phyloP scores from a whole-genome alignment of 2,888 invertebrate genomes.

The Cerastis leucographa region DNA sequence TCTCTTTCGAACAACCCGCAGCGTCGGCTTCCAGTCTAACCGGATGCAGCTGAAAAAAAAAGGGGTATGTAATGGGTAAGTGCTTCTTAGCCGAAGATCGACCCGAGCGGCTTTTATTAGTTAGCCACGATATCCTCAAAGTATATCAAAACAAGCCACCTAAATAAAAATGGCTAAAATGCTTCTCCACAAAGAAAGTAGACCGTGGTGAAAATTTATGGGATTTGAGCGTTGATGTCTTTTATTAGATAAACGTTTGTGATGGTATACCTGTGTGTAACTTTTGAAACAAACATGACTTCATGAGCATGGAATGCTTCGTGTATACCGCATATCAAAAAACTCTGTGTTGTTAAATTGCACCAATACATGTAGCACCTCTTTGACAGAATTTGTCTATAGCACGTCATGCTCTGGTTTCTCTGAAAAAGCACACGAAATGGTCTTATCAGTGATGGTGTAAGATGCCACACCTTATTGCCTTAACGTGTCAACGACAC shows the following conservation, averaged over 20 bases:
- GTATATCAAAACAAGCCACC: background rate
- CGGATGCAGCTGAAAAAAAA: background rate
- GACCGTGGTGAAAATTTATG: background rate
- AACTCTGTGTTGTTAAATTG: background rate
- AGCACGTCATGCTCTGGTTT: background rate
- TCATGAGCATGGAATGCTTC: background rate
- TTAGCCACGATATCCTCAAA: background rate
- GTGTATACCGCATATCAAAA: background rate
- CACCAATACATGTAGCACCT: background rate
- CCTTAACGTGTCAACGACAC: constrained; percentile 8
- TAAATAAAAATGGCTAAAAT: background rate
- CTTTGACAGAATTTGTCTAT: background rate
- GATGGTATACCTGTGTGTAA: background rate
- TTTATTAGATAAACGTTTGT: background rate
- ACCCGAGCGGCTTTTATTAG: background rate
- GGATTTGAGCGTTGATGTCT: constrained; percentile 25
- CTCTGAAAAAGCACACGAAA: background rate
- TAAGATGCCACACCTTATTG: constrained; percentile 16
- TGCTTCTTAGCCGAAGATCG: no score
- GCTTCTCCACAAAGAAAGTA: background rate
- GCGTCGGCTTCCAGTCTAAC: background rate
- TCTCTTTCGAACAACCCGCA: no score
- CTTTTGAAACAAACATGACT: background rate
- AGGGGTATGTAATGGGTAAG: no score
- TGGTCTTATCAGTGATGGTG: constrained; percentile 4